A percentile compares a stretch with the other conserved stretches of the same genome.
Evolutionary conservation across 2,113 vertebrate genomes (phyloP).

Genomic region (human (Homo sapiens)): DNA sequence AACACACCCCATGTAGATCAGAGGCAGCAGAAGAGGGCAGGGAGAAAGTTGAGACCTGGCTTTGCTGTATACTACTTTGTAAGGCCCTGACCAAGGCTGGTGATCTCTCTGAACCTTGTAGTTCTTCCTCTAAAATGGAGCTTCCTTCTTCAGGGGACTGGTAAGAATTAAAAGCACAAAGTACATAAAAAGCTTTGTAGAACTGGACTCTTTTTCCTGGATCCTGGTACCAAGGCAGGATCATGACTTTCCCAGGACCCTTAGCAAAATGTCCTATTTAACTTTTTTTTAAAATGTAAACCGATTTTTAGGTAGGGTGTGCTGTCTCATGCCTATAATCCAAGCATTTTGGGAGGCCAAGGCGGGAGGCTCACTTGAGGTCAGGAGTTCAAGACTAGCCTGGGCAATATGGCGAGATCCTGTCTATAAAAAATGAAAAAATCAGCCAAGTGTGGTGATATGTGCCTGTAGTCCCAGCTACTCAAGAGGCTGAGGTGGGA

Average conservation of each 20-base stretch:
- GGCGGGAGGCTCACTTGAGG: no score
- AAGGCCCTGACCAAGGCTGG: background rate
- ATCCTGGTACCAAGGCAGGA: background rate
- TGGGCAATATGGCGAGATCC: no score
- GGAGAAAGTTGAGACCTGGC: background rate
- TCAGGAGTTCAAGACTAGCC: background rate
- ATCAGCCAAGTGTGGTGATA: no score
- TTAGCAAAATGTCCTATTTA: background rate
- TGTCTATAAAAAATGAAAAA: no score
- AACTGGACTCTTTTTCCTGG: background rate
- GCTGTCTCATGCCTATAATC: no score
- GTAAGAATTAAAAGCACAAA: background rate
- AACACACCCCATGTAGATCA: background rate
- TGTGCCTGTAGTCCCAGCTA: no score
- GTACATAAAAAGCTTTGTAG: background rate
- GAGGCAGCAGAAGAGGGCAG: background rate
- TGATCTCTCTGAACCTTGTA: background rate
- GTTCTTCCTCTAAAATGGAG: background rate
- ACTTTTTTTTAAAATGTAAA: background rate
- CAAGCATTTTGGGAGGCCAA: no score
- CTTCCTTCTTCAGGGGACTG: background rate
- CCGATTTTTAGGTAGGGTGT: background rate
- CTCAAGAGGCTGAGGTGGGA: no score
- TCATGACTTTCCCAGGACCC: background rate
- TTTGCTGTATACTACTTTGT: background rate